phyloP scores from a whole-genome alignment of 2,113 vertebrate genomes.

The Burhinus oedicnemus region DNA sequence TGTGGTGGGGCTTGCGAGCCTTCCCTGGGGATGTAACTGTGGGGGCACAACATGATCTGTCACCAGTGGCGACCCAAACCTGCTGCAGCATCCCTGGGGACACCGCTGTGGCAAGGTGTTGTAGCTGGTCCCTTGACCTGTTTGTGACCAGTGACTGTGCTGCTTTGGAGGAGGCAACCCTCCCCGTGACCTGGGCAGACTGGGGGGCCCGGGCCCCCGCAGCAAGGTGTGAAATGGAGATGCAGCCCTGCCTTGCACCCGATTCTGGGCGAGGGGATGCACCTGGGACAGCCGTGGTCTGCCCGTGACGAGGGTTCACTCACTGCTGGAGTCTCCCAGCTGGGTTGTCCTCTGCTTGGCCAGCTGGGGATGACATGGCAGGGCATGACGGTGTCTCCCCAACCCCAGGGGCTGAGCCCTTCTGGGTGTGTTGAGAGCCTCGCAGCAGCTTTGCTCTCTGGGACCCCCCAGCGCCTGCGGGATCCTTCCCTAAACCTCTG shows the following conservation, averaged over 20 bases:
- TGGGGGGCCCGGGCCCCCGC: not conserved
- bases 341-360: not conserved
- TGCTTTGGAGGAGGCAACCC: not conserved
- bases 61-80: not conserved
- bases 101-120: rapidly evolving
- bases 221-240: not conserved
- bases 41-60: not conserved
- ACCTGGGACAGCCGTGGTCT: rapidly evolving
- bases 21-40: not conserved
- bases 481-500: not conserved
- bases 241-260: not conserved
- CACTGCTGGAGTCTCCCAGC: not conserved
- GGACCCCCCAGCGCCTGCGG: not conserved
- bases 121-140: not conserved
- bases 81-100: not conserved
- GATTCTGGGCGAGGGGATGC: rapidly evolving
- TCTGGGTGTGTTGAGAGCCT: not conserved
- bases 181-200: rapidly evolving
- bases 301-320: not conserved
- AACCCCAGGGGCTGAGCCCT: not conserved
- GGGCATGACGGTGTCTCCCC: not conserved
- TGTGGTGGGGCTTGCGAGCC: not conserved
- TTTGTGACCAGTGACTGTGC: not conserved
- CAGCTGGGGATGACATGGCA: rapidly evolving
- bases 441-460: not conserved